Evolutionary conservation across 2,113 vertebrate genomes (phyloP), one percentile per base, ranked within the genome.

Genomic region (Pleuronectes platessa): DNA sequence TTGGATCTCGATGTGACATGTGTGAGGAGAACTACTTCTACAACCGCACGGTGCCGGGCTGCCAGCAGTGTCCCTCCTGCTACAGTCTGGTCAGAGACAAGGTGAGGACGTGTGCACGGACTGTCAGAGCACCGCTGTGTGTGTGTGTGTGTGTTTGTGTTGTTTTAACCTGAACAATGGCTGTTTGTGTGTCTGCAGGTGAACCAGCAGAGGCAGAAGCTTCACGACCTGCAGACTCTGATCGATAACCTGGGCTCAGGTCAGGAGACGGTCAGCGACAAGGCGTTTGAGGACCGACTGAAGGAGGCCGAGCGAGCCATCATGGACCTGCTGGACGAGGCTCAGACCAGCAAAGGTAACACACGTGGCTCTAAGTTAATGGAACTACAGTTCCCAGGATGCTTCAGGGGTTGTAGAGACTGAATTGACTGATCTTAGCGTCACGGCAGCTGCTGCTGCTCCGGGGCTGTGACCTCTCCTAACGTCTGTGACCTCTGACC

Each of bases 1-100:
- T 99, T n/a, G 98, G 98, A 0, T 90, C 47, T 56, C 97, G 97
- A 53, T 99, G 98, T 0, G 95, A 99, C 90, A 97, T 98, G 83
- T 99, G 98, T 4, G 97, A 99, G 83, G 98, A 99, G 89, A 99
- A 99, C 78, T 99, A 97, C 80, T 99, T 98, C 94, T 98, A 98
- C 90, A 99, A 99, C 88, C 96, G 97, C 56, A 96, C 97, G 0
- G 94, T 94, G 47, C 97, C 96, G 0, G 96, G 98, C 62, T 99
- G 98, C 89, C 97, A 98, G 85, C 97, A 99, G 82, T 99, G 98
- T 56, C 98, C 98, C 0, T 96, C 97, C 51, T 99, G 98, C 73
- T 99, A 99, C 90, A 91, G 96, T 53, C 83, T 99, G 37, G 97
- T 99, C 51, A 95, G 97, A 68, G 97, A 99, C 77, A 99, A 99